Base-by-base conservation (phyloP, 2,113 vertebrate species). In the Cyprinodon tularosa region DNA sequence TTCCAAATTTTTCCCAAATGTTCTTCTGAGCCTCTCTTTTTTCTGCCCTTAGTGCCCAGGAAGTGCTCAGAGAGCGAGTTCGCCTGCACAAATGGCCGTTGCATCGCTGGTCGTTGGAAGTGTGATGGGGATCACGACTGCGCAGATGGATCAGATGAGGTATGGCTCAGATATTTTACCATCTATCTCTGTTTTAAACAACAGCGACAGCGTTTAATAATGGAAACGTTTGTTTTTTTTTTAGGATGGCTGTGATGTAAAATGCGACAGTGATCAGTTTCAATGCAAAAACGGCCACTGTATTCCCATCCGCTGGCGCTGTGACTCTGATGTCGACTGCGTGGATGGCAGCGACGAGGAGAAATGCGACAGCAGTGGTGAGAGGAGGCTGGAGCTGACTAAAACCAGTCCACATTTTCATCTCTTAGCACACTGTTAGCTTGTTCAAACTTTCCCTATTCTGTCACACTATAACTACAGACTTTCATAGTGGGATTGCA, bases 61-160 rank as follows among this genome's bases (percentile, higher is more conserved):
- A 93, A 97, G 85, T 99, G 97, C 86, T 99, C 97, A 0, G 97
- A 99, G 94, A 99, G 98, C 0, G 97, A 99, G 91, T 99, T 99
- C 79, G 88, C 97, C 0, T 99, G 98, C 38, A 96, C 96, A 86
- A 99, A 98, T 0, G 98, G 98, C 1, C 97, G 98, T 66, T 99
- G 98, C 88, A 99, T 99, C 0, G 97, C 97, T 0, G 97, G 97
- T 11, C 94, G 98, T 64, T 99, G 98, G 98, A 99, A 98, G 38
- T 99, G 98, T 0, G 98, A 99, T 0, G 98, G 97, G 0, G 98
- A 99, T 78, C 98, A 98, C 0, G 97, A 99, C 87, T 99, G 98
- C 0, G 96, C 96, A 0, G 97, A 99, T 0, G 97, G 97, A 61
- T 99, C 97, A 0, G 97, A 99, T 0, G 97, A 99, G 96, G 98